Evolutionary conservation across 2,888 invertebrate genomes (phyloP).

Genomic region (Synergus laeviventris): DNA sequence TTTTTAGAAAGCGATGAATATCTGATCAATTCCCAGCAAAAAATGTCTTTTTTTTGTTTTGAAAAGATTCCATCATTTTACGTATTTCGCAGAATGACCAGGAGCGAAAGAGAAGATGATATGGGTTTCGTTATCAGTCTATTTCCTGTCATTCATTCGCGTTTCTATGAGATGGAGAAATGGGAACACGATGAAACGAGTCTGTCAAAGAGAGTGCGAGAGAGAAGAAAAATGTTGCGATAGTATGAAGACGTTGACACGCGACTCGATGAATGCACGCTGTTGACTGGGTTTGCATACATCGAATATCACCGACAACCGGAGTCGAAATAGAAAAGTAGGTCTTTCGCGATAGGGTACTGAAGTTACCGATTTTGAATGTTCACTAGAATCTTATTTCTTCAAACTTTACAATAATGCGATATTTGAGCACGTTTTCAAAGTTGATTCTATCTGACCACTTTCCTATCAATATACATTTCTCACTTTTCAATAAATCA

Average conservation of each 20-base stretch:
- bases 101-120: constrained; percentile 22
- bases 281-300: constrained; percentile 34
- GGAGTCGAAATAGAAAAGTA: constrained; percentile 22
- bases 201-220: constrained; percentile 33
- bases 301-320: constrained; percentile 23
- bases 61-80: constrained; percentile 14
- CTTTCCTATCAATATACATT: neutral
- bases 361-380: constrained; percentile 8
- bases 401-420: neutral
- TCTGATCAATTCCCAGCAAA: neutral
- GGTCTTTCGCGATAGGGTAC: constrained; percentile 6
- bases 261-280: constrained; percentile 29
- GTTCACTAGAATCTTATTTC: constrained; percentile 8
- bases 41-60: neutral
- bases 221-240: constrained; percentile 32
- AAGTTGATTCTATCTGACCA: constrained; percentile 5
- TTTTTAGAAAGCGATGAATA: neutral
- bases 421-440: constrained; percentile 21
- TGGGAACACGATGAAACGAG: constrained; percentile 48
- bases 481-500: neutral
- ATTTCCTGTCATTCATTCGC: constrained; percentile 35
- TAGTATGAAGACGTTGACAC: constrained; percentile 36
- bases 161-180: constrained; percentile 44
- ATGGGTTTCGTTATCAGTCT: constrained; percentile 35
- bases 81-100: constrained; percentile 32